phyloP scores from a whole-genome alignment of 2,113 vertebrate genomes.

The Tenebrosternarchus preto region DNA sequence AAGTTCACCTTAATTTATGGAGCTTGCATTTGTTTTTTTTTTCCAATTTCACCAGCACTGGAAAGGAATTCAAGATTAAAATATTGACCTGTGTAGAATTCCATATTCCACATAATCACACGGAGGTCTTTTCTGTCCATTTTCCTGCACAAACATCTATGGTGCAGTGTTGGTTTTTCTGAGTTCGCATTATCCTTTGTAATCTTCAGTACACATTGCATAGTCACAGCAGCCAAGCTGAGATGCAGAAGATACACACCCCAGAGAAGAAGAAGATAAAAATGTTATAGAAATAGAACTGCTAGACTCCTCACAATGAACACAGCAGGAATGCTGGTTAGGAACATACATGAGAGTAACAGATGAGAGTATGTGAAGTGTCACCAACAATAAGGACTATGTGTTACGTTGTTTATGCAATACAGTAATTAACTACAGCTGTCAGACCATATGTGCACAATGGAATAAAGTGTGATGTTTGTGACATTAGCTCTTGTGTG shows the following conservation, averaged over 20 bases:
- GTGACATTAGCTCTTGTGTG: no score
- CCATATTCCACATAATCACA: neutral
- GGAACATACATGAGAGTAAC: neutral
- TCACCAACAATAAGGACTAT: neutral
- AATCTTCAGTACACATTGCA: conserved; percentile 22
- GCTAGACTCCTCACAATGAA: neutral
- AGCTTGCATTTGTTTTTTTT: no score
- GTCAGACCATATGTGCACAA: neutral
- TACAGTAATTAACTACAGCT: neutral
- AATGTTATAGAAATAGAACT: neutral
- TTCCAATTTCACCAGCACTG: no score
- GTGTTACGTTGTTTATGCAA: neutral
- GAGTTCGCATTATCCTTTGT: conserved; percentile 9
- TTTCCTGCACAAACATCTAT: neutral
- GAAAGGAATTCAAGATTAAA: no score
- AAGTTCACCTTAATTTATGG: no score
- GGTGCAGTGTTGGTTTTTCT: neutral
- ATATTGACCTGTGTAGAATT: neutral
- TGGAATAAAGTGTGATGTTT: neutral
- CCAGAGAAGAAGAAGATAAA: conserved; percentile 32
- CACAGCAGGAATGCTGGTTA: neutral
- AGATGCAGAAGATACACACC: conserved; percentile 30
- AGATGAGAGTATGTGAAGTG: neutral
- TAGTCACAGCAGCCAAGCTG: conserved; percentile 54
- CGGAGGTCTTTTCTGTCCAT: neutral